Base-by-base conservation (phyloP, 2,113 vertebrate genomes). In the Ceyx margarethae region DNA sequence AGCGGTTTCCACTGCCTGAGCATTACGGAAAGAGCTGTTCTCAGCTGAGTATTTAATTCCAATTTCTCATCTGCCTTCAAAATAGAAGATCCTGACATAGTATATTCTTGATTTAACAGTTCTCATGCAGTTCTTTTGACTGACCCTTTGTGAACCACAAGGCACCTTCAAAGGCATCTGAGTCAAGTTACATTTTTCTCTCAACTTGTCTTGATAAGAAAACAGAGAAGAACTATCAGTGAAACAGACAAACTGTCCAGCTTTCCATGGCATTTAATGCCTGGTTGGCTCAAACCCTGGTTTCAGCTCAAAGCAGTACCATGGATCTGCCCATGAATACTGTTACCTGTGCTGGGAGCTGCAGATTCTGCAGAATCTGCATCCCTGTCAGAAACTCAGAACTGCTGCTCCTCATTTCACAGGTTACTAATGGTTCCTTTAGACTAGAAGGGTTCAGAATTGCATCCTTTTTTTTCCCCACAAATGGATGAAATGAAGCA, bases 311-410 rank as follows among this genome's bases (percentile, higher is more conserved):
- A 11, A 9, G 1, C 58, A 57, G 12, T 13, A 1, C 18, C 22
- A 22, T 9, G 16, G 29, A 2, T 37, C 7, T 73, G 65, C 64
- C n/a, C 56, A 13, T 21, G 10, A 6, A 62, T 28, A 60, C 56
- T 9, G 8, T 46, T 28, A 3, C 45, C 66, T 22, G 37, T 45
- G 61, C 45, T 46, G 3, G 5, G 62, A 31, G 75, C 66, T 19
- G 51, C 37, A 23, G 37, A 37, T 37, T 37, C 37, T 37, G 37
- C 37, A 37, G 37, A 37, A 37, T 37, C 37, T 37, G 14, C 1
- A 0, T 11, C 58, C 3, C 2, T 4, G 4, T 0, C 0, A 26
- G 37, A 26, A 48, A 3, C 25, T 15, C 28, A 4, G 60, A 42
- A 9, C 13, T 26, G 43, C 54, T 4, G 5, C 78, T 29, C 15